These are phyloP conservation scores for Cryptocephalus moraei DNA, from an alignment of 2,888 invertebrate species.

Conservation along the genomic window DNA sequence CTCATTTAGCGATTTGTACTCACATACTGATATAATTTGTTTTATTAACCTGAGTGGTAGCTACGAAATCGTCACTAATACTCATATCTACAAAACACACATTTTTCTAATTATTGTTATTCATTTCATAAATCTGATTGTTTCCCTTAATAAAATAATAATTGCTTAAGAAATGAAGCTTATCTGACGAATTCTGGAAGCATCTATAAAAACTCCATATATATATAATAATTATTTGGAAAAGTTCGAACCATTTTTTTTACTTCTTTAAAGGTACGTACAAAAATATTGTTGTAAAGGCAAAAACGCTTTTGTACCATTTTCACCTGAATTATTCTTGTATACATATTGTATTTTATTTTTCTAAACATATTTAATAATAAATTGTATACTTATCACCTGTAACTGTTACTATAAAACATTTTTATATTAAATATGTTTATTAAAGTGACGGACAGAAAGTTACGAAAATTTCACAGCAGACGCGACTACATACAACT, in stretches of 20 bases:
- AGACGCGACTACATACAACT: no score
- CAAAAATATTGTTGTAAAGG: slow-evolving; percentile 38
- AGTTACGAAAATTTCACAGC: no score
- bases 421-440: slow-evolving; percentile 15
- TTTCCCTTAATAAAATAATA: slow-evolving; percentile 7
- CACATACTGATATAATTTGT: slow-evolving; percentile 23
- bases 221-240: slow-evolving; percentile 12
- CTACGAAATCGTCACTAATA: neutral
- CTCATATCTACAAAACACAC: slow-evolving; percentile 14
- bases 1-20: slow-evolving; percentile 28
- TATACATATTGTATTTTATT: slow-evolving; percentile 22
- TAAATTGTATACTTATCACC: slow-evolving; percentile 14
- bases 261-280: slow-evolving; percentile 30
- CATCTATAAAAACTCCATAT: slow-evolving; percentile 23
- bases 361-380: slow-evolving; percentile 9
- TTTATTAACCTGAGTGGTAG: slow-evolving; percentile 18
- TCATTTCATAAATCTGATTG: slow-evolving; percentile 10
- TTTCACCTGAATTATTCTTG: slow-evolving; percentile 33
- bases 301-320: slow-evolving; percentile 39
- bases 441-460: neutral
- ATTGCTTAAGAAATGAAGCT: slow-evolving; percentile 28
- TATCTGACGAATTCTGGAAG: slow-evolving; percentile 20
- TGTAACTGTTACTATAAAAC: slow-evolving; percentile 11
- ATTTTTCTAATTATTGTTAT: slow-evolving; percentile 7
- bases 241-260: slow-evolving; percentile 21